Percentiles rank a stretch among this genome's conserved stretches.
phyloP scores from a whole-genome alignment of 2,797 vertebrate species.

The Caiman crocodilus region DNA sequence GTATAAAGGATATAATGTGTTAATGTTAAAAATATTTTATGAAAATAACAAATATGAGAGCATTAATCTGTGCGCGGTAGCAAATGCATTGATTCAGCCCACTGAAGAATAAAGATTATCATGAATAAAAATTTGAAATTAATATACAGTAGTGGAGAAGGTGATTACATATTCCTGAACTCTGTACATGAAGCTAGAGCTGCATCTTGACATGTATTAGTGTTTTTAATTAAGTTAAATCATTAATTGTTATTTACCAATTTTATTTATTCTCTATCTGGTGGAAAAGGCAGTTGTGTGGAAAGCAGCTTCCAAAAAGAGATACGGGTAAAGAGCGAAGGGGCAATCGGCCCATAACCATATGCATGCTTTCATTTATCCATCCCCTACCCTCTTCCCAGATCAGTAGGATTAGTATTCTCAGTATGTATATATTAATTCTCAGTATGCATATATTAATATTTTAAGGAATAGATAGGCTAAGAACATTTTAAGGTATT shows the following conservation, averaged over 20 bases:
- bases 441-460: too few species aligned
- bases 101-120: conserved; percentile 6
- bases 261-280: neutral
- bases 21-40: neutral
- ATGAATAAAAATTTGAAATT: neutral
- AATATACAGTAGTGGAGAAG: neutral
- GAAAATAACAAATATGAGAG: neutral
- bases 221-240: conserved; percentile 6
- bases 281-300: neutral
- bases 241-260: neutral
- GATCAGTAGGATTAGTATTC: too few species aligned
- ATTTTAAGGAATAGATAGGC: too few species aligned
- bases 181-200: neutral
- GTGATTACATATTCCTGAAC: neutral
- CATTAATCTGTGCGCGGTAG: neutral
- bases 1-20: neutral
- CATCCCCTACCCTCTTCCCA: too few species aligned
- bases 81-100: conserved; percentile 23
- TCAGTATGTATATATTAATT: too few species aligned
- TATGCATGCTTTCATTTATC: too few species aligned
- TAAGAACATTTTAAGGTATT: too few species aligned
- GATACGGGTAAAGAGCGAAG: too few species aligned
- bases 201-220: neutral
- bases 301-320: neutral
- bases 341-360: too few species aligned